Conservation (phyloP, 2,113 vertebrate genomes). For the Neolamprologus variostigma region DNA sequence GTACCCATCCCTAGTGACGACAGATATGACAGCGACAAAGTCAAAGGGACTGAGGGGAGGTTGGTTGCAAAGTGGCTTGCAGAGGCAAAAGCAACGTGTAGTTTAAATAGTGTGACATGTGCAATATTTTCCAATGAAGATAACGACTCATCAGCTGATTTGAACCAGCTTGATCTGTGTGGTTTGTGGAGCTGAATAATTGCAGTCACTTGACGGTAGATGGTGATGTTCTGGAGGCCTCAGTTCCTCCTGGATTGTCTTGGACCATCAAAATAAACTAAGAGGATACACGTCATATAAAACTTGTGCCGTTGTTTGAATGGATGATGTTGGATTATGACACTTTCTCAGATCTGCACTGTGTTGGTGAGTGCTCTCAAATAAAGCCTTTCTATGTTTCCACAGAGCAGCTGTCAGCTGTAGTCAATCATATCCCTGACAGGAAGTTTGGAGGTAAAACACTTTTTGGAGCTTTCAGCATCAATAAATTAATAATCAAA, state of each 20-base stretch:
- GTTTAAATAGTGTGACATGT: neutral
- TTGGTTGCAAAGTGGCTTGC: neutral
- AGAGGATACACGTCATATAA: neutral
- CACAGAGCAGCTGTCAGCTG: neutral
- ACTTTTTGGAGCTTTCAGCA: neutral
- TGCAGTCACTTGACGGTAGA: neutral
- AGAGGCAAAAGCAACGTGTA: neutral
- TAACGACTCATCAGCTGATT: neutral
- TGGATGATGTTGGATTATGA: neutral
- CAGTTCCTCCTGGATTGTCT: neutral
- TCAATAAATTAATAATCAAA: neutral
- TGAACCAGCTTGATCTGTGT: neutral
- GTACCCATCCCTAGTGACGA: no score
- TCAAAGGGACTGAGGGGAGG: neutral
- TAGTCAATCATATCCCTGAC: neutral
- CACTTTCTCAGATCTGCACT: neutral
- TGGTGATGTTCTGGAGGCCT: neutral
- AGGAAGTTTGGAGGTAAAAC: neutral
- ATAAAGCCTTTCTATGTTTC: neutral
- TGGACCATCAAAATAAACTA: neutral
- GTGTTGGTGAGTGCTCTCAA: neutral
- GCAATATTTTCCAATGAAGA: neutral
- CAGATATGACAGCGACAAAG: no score
- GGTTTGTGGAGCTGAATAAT: neutral
- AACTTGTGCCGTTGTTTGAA: rapidly evolving